Evolutionary conservation across 2,113 vertebrate genomes (phyloP).

Genomic region (Puntigrus tetrazona): DNA sequence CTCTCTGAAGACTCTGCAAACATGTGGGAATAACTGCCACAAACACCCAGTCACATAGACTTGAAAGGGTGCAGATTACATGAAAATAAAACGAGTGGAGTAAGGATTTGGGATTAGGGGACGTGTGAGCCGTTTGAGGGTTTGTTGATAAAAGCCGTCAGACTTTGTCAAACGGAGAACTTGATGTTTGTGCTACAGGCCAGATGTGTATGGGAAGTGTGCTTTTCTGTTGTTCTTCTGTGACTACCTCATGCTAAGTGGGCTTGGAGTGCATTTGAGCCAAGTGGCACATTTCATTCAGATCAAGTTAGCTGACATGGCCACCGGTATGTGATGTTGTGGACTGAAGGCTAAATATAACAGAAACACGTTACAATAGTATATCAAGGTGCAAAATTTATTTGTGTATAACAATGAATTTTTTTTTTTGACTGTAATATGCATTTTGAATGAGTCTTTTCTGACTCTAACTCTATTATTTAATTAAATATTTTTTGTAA

Average conservation of each 20-base stretch:
- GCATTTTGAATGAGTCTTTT: too few relatives aligned
- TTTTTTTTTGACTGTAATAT: too few relatives aligned
- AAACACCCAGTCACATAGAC: slow-evolving; percentile 27
- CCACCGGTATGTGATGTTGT: background rate
- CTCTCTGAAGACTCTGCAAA: slow-evolving; percentile 38
- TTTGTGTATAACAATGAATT: too few relatives aligned
- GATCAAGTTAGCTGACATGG: background rate
- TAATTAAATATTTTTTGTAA: too few relatives aligned
- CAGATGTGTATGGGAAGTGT: background rate
- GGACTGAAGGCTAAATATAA: background rate
- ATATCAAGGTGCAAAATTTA: background rate
- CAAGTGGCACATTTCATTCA: slow-evolving; percentile 20
- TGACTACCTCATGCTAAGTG: background rate
- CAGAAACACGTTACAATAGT: background rate
- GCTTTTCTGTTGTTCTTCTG: background rate
- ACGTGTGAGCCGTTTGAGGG: slow-evolving; percentile 21
- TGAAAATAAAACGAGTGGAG: slow-evolving; percentile 22
- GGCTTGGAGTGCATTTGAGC: background rate
- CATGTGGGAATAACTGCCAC: background rate
- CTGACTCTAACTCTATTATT: too few relatives aligned
- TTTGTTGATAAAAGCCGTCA: slow-evolving; percentile 37
- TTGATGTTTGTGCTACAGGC: slow-evolving; percentile 11
- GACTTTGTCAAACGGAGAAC: background rate
- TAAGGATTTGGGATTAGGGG: slow-evolving; percentile 44
- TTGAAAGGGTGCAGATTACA: slow-evolving; percentile 22